Percentiles rank a stretch among this genome's conserved stretches.
Conservation (phyloP, 2,888 invertebrate genomes). For the Nebria brevicollis region DNA sequence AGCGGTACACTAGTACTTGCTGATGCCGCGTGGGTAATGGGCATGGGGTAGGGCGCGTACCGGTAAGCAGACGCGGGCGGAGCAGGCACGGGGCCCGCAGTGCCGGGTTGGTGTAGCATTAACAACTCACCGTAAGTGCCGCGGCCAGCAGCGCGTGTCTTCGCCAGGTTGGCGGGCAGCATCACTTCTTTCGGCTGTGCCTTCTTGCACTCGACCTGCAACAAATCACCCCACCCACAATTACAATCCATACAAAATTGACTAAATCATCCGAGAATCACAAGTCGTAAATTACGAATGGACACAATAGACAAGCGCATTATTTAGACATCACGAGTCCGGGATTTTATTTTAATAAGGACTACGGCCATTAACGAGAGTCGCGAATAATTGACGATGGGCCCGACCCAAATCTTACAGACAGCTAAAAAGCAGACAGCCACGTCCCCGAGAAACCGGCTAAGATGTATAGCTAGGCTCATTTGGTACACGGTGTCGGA, state of each 20-base stretch:
- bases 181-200: constrained; percentile 99
- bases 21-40: constrained; percentile 59
- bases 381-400: constrained; percentile 22
- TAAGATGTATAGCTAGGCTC: not conserved
- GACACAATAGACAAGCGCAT: not conserved
- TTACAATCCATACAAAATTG: not conserved
- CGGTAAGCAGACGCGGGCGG: constrained; percentile 65
- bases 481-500: too few species aligned
- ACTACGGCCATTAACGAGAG: constrained; percentile 21
- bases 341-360: constrained; percentile 36
- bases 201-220: constrained; percentile 99
- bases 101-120: constrained; percentile 75
- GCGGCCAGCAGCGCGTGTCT: constrained; percentile 94
- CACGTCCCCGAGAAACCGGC: not conserved
- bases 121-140: constrained; percentile 98
- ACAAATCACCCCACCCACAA: constrained; percentile 47
- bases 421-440: not conserved
- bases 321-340: not conserved
- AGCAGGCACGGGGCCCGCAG: constrained; percentile 60
- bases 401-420: not conserved
- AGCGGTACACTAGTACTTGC: constrained; percentile 60
- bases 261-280: not conserved
- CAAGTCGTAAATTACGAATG: too few species aligned
- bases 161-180: constrained; percentile 96
- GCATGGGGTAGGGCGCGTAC: constrained; percentile 72